A percentile compares a stretch with the other conserved stretches of the same genome.
Evolutionary conservation across 1,140 invertebrate species (phyloP).

Genomic region (Calliphora vicina): DNA sequence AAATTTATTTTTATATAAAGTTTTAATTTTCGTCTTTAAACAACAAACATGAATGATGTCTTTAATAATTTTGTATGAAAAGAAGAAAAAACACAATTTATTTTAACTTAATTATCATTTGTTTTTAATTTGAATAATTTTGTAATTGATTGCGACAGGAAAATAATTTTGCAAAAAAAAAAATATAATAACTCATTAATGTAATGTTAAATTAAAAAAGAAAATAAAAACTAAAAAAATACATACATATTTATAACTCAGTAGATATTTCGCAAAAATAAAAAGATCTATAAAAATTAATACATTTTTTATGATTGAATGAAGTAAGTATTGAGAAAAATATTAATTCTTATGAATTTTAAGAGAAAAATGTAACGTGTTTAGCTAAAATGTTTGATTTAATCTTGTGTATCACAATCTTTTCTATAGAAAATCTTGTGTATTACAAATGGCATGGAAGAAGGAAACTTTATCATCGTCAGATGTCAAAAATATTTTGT

Average conservation of each 20-base stretch:
- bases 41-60: neutral
- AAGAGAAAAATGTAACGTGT: too few relatives aligned
- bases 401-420: too few relatives aligned
- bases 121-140: neutral
- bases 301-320: neutral
- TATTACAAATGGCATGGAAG: constrained; percentile 94
- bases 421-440: too few relatives aligned
- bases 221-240: neutral
- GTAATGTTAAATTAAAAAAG: constrained; percentile 27
- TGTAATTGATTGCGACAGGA: neutral
- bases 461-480: constrained; percentile 80
- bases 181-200: constrained; percentile 26
- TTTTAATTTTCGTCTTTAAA: neutral
- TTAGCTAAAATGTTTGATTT: too few relatives aligned
- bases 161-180: neutral
- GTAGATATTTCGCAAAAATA: constrained; percentile 9
- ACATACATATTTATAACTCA: constrained; percentile 27
- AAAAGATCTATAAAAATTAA: neutral
- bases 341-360: too few relatives aligned
- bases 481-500: constrained; percentile 87
- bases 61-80: constrained; percentile 16
- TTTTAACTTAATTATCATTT: neutral
- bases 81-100: neutral
- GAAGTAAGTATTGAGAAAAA: too few relatives aligned
- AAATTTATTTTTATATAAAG: neutral